These are phyloP conservation scores for Notiomystis cincta DNA, from an alignment of 2,113 vertebrate genomes.

Conservation along the genomic window DNA sequence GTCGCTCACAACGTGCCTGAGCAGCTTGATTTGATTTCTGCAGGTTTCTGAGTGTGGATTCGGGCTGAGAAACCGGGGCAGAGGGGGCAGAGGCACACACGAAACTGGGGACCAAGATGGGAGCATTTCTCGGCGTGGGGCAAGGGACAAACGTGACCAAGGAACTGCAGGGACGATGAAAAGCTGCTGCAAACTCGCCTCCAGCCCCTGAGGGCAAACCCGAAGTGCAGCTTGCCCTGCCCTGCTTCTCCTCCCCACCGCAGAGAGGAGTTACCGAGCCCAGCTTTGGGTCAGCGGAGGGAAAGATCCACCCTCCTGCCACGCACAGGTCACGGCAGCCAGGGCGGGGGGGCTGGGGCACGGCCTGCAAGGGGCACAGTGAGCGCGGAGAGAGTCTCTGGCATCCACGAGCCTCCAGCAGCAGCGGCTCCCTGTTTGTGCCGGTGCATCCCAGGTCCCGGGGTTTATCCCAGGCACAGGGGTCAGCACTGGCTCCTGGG, in stretches of 20 bases:
- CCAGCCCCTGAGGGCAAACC: neutral
- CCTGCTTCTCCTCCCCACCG: neutral
- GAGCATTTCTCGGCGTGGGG: rapidly evolving
- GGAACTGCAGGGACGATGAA: neutral
- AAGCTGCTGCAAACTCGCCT: neutral
- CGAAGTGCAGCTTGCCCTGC: neutral
- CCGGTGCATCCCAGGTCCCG: neutral
- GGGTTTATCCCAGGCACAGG: neutral
- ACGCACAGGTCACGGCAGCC: neutral
- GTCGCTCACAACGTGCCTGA: neutral
- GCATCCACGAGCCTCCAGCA: neutral
- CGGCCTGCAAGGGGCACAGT: neutral
- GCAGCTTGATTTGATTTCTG: neutral
- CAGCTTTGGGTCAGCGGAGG: neutral
- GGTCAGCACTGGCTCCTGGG: neutral
- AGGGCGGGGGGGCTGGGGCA: neutral
- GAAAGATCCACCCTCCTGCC: neutral
- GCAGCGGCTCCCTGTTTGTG: neutral
- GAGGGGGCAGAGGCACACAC: neutral
- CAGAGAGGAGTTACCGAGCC: neutral
- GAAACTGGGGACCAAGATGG: neutral
- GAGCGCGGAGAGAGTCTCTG: neutral
- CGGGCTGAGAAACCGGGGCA: neutral
- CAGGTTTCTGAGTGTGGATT: neutral
- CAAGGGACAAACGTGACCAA: neutral